Conservation (phyloP, 2,113 vertebrate species). For the Menura novaehollandiae region DNA sequence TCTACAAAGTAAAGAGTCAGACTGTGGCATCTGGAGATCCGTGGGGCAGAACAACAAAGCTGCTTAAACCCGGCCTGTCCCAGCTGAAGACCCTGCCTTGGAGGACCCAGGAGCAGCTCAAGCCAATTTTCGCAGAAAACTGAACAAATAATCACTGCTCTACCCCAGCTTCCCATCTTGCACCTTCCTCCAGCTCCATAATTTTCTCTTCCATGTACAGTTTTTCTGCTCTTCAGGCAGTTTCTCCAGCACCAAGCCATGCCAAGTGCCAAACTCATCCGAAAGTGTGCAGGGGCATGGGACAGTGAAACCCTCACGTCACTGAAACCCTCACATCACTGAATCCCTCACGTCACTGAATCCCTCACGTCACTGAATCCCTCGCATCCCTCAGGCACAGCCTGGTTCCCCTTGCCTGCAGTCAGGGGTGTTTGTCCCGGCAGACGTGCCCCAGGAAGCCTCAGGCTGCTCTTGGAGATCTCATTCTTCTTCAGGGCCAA, state of each 20-base stretch:
- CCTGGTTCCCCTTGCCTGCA: neutral
- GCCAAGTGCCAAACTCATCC: neutral
- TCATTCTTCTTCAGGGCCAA: neutral
- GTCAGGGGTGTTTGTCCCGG: neutral
- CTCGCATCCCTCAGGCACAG: neutral
- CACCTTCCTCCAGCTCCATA: conserved; percentile 10
- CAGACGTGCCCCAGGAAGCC: neutral
- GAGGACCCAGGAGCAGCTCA: neutral
- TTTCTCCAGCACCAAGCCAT: neutral
- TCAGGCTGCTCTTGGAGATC: neutral
- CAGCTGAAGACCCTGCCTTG: neutral
- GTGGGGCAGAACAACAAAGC: neutral
- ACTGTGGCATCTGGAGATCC: neutral
- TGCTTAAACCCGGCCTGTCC: neutral
- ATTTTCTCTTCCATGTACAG: neutral
- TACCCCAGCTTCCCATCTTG: neutral
- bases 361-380: neutral
- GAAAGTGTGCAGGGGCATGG: neutral
- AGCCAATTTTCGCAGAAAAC: neutral
- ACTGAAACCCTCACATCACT: neutral
- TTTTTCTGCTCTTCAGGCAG: neutral
- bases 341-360: too few species aligned
- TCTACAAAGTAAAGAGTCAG: neutral
- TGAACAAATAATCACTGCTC: neutral
- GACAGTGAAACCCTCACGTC: too few species aligned